Evolutionary conservation across 23 tunicate species (phyloP), one percentile per base, ranked within the genome.

Genomic region (Ciona savignyi): DNA sequence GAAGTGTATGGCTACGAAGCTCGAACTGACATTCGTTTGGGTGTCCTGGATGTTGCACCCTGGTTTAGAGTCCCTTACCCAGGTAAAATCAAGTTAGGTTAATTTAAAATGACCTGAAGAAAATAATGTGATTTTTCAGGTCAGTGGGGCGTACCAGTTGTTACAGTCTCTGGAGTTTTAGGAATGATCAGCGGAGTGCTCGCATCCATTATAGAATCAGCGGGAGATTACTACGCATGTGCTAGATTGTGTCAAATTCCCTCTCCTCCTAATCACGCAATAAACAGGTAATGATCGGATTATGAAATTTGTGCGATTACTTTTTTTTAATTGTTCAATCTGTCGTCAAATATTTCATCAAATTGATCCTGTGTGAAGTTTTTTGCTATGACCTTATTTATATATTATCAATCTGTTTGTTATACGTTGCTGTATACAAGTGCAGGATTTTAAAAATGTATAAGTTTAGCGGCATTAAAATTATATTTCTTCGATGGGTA

Each of bases 31-130:
- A 65, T 81, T 29, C 32, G 80, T 33, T 11, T 63, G 23, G 80
- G 75, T n/a, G 96, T 89, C 3, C 70, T 89, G 2, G 60, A 66
- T 0, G 76, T 83, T 27, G 75, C 96, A 25, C 78, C 84, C 0
- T 89, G 96, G 96, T 89, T 89, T 42, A 77, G 96, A 11, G 84
- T 89, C 21, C 88, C 87, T 27, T 89, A 89, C 61, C 96, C 96
- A 30, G 87, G 87, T 77, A 77, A 70, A 9, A 9, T 68, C 29
- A 68, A 33, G 4, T n/a, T n/a, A n/a, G n/a, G n/a, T n/a, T n/a
- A n/a, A n/a, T n/a, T n/a, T n/a, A n/a, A n/a, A n/a, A n/a, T n/a
- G n/a, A n/a, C n/a, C n/a, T n/a, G n/a, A n/a, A n/a, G n/a, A n/a
- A n/a, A n/a, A n/a, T n/a, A 11, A 20, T 49, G 61, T 4, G 34